Percentiles rank a stretch among this genome's conserved stretches.
These are phyloP conservation scores for Tachypleus tridentatus DNA, from an alignment of 1,140 invertebrate genomes.

Conservation along the genomic window DNA sequence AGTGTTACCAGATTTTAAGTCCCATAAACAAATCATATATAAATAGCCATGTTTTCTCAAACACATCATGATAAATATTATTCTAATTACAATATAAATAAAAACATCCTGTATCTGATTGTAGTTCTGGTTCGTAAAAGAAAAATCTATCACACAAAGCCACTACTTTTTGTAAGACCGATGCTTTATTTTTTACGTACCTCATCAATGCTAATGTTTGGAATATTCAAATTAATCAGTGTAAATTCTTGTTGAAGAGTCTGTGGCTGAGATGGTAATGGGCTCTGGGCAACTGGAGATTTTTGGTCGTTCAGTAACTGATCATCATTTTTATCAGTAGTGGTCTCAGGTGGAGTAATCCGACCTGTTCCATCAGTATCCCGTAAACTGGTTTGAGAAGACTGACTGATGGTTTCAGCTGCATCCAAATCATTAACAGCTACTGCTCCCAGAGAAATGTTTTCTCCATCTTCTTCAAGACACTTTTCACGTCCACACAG, in stretches of 20 bases:
- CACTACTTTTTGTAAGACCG: no score
- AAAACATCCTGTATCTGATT: no score
- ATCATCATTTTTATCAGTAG: conserved; percentile 2
- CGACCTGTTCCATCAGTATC: conserved; percentile 11
- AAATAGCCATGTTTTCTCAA: no score
- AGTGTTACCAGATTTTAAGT: no score
- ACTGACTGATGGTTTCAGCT: conserved; percentile 6
- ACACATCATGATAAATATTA: no score
- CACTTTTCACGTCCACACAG: not conserved
- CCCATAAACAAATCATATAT: no score
- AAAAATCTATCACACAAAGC: no score
- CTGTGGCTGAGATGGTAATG: conserved; percentile 25
- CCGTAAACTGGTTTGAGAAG: conserved; percentile 13
- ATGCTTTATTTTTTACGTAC: conserved; percentile 10
- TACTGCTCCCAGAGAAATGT: not conserved
- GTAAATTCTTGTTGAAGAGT: conserved; percentile 72
- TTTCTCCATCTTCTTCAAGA: not conserved
- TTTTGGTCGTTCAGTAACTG: conserved; percentile 1
- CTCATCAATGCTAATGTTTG: conserved; percentile 58
- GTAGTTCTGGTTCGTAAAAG: no score
- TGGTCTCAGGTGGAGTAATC: conserved; percentile 37
- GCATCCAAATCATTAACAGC: not conserved
- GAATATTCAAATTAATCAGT: conserved; percentile 71
- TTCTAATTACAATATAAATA: no score
- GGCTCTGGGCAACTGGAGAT: not conserved